Conservation (phyloP, 2,888 invertebrate genomes). For the Microctonus brassicae region DNA sequence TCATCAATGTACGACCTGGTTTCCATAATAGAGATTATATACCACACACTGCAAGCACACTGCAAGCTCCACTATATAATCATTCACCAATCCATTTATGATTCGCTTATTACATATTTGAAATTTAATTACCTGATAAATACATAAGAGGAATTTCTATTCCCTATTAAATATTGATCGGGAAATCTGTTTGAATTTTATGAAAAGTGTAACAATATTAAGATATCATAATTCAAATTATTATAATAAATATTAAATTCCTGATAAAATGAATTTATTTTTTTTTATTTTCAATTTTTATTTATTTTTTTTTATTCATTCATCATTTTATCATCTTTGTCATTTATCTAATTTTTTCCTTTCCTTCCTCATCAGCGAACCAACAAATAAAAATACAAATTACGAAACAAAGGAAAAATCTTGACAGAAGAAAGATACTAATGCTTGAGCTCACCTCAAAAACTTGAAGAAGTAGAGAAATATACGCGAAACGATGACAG, state of each 20-base stretch:
- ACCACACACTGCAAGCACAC: no score
- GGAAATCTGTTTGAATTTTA: no score
- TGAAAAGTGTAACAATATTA: no score
- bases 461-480: background rate
- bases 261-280: no score
- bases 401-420: constrained; percentile 1
- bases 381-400: background rate
- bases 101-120: background rate
- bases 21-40: background rate
- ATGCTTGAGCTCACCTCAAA: background rate
- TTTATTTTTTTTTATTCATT: no score
- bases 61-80: background rate
- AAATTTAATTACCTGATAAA: background rate
- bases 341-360: no score
- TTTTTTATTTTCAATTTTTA: no score
- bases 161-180: no score
- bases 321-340: no score
- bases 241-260: no score
- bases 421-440: background rate
- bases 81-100: background rate
- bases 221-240: no score
- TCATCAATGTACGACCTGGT: background rate
- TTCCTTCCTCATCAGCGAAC: background rate
- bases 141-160: background rate
- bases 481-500: background rate